phyloP scores from a whole-genome alignment of 2,888 invertebrate species.

The Amphimallon solstitiale region DNA sequence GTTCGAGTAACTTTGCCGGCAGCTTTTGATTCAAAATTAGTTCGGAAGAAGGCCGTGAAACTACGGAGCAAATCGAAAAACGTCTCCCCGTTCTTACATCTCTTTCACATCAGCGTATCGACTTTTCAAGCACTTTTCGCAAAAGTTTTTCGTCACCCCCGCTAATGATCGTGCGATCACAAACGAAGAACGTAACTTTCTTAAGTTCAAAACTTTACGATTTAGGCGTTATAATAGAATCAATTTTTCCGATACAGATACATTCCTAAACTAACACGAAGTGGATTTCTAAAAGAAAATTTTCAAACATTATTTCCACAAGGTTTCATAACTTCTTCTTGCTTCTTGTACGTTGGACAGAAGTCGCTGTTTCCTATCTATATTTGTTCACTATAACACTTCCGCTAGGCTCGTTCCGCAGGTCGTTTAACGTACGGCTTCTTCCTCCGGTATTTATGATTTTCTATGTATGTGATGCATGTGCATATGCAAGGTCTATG shows the following conservation, averaged over 20 bases:
- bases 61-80: constrained; percentile 38
- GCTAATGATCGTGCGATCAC: too few species aligned
- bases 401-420: constrained; percentile 35
- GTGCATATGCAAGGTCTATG: constrained; percentile 31
- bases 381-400: constrained; percentile 37
- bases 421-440: constrained; percentile 11
- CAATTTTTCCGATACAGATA: neutral
- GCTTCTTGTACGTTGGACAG: neutral
- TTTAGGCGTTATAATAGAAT: neutral
- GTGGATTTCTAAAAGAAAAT: neutral
- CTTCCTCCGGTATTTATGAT: constrained; percentile 28
- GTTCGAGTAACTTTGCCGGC: constrained; percentile 49
- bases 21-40: constrained; percentile 54
- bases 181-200: neutral
- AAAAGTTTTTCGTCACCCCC: neutral
- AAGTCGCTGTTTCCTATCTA: constrained; percentile 7
- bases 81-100: constrained; percentile 2
- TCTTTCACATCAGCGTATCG: neutral
- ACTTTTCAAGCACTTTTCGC: neutral
- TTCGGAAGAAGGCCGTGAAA: constrained; percentile 47
- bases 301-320: neutral
- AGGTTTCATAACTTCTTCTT: neutral
- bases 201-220: too few species aligned
- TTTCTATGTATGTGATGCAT: constrained; percentile 28
- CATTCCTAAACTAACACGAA: neutral